These are phyloP conservation scores for Sitophilus oryzae DNA, from an alignment of 1,140 invertebrate species.

Conservation along the genomic window DNA sequence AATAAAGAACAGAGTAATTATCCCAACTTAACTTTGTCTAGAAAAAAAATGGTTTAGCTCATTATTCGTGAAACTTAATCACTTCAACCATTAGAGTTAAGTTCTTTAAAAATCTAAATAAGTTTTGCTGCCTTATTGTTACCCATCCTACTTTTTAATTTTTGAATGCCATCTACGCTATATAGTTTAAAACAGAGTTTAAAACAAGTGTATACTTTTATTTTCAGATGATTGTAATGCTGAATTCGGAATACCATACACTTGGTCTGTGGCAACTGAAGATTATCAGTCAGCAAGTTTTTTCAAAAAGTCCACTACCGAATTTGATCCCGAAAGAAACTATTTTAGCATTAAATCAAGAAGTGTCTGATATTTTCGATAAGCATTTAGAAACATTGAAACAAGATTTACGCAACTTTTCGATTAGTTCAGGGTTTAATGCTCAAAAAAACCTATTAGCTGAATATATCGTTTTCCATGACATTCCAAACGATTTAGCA, in stretches of 20 bases:
- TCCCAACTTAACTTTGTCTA: too few relatives aligned
- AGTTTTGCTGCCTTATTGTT: too few relatives aligned
- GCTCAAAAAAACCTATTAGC: conserved; percentile 46
- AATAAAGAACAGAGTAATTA: too few relatives aligned
- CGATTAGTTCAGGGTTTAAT: conserved; percentile 41
- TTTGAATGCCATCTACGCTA: too few relatives aligned
- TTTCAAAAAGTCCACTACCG: conserved; percentile 34
- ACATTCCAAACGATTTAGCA: conserved; percentile 44
- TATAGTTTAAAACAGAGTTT: neutral
- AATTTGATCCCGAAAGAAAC: conserved; percentile 45
- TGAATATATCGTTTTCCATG: conserved; percentile 56
- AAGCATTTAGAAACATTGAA: conserved; percentile 50
- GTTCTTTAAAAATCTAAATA: too few relatives aligned
- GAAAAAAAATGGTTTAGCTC: too few relatives aligned
- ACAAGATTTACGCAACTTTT: conserved; percentile 47
- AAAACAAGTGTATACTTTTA: conserved; percentile 10
- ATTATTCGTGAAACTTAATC: too few relatives aligned
- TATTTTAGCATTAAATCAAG: conserved; percentile 54
- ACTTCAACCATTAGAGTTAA: neutral
- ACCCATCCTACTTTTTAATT: too few relatives aligned
- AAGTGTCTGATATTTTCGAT: conserved; percentile 49
- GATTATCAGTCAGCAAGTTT: conserved; percentile 50
- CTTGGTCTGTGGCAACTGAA: conserved; percentile 63
- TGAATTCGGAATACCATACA: conserved; percentile 46
- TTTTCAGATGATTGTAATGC: conserved; percentile 47